phyloP scores from a whole-genome alignment of 1,140 invertebrate genomes.

The Penaeus vannamei region DNA sequence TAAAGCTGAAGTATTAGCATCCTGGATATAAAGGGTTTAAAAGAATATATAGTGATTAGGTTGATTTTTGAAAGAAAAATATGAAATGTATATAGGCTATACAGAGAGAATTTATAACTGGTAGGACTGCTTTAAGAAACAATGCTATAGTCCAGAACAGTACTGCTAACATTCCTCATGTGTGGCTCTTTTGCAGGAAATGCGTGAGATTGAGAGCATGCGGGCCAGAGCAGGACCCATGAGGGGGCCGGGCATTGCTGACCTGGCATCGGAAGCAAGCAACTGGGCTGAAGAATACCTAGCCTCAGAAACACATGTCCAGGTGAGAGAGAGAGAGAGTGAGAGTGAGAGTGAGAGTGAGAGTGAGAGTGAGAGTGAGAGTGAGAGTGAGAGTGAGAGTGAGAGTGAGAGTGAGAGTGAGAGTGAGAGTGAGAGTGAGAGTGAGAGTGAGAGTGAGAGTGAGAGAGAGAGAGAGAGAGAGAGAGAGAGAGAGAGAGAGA shows the following conservation, averaged over 20 bases:
- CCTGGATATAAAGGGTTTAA: no score
- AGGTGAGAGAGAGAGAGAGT: slow-evolving; percentile 45
- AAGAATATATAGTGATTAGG: no score
- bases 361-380: not conserved
- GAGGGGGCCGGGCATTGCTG: slow-evolving; percentile 75
- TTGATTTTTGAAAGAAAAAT: no score
- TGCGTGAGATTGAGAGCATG: slow-evolving; percentile 78
- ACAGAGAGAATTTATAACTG: no score
- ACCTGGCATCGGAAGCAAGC: slow-evolving; percentile 70
- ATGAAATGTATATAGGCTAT: no score
- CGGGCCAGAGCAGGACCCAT: slow-evolving; percentile 70
- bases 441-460: not conserved
- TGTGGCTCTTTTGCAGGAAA: slow-evolving; percentile 75
- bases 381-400: not conserved
- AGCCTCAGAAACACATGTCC: slow-evolving; percentile 73
- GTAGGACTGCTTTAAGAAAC: no score
- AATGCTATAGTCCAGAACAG: not conserved
- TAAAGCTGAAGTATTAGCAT: no score
- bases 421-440: not conserved
- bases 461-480: not conserved
- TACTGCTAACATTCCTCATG: not conserved
- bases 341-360: not conserved
- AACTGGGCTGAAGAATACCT: slow-evolving; percentile 79
- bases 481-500: not conserved
- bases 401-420: not conserved